Percentiles rank a stretch among this genome's conserved stretches.
These are phyloP conservation scores for Mesodorylaimus sp. DNA, from an alignment of 2,888 invertebrate species.

Conservation along the genomic window DNA sequence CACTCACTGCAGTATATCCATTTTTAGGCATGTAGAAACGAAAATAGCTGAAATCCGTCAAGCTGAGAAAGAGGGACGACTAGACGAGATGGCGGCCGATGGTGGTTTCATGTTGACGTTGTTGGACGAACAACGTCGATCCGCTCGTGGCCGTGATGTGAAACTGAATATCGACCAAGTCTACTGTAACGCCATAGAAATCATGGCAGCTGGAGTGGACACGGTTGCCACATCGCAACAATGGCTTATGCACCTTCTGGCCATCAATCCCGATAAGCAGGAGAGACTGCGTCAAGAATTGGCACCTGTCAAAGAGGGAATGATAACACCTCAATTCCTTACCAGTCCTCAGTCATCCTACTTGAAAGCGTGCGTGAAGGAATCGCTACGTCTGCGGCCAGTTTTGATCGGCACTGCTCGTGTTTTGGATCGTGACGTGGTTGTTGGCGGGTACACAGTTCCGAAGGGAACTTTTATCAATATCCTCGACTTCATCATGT, in stretches of 20 bases:
- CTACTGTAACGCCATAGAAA: neutral
- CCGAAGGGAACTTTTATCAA: neutral
- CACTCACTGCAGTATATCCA: too few relatives aligned
- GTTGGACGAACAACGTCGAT: too few relatives aligned
- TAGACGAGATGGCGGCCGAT: too few relatives aligned
- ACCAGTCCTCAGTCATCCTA: constrained; percentile 36
- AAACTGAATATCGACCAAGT: too few relatives aligned
- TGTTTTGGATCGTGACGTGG: neutral
- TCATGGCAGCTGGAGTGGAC: neutral
- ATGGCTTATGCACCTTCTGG: constrained; percentile 49
- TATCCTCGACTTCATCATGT: neutral
- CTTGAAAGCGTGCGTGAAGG: constrained; percentile 58
- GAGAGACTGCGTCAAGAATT: constrained; percentile 49
- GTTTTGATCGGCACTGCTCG: neutral
- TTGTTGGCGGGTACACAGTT: neutral
- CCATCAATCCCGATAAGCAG: constrained; percentile 49
- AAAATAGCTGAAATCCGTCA: too few relatives aligned
- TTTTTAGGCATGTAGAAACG: too few relatives aligned
- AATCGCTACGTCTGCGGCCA: constrained; percentile 30
- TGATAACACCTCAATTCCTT: neutral
- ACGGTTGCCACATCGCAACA: neutral
- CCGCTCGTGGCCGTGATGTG: too few relatives aligned
- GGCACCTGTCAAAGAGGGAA: neutral
- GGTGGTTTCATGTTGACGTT: too few relatives aligned
- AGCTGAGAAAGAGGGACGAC: too few relatives aligned